These are phyloP conservation scores for Harpagus bidentatus DNA, from an alignment of 2,113 vertebrate species.

Conservation along the genomic window DNA sequence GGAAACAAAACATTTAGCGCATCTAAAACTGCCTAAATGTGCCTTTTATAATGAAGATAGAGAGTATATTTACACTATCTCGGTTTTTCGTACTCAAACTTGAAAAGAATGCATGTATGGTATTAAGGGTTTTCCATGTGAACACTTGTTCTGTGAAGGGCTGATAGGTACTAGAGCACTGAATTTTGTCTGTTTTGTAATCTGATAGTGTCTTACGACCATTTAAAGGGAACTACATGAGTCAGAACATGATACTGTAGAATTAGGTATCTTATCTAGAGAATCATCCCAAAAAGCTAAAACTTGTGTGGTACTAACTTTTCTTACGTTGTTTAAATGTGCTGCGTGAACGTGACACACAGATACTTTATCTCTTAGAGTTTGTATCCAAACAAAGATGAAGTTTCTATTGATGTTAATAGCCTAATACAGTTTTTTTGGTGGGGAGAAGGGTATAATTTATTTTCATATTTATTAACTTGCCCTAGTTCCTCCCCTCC, in stretches of 20 bases:
- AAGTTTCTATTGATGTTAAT: neutral
- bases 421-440: neutral
- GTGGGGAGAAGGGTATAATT: constrained; percentile 16
- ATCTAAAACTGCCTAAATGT: constrained; percentile 20
- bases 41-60: constrained; percentile 4
- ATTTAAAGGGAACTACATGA: neutral
- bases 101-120: neutral
- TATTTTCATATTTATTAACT: constrained; percentile 57
- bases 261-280: neutral
- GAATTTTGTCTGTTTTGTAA: neutral
- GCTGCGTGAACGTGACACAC: neutral
- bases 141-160: neutral
- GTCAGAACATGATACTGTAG: neutral
- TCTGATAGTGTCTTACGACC: neutral
- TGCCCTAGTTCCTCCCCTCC: neutral
- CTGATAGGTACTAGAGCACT: neutral
- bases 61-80: neutral
- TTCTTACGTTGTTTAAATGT: neutral
- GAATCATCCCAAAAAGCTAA: neutral
- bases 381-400: constrained; percentile 8
- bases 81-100: neutral
- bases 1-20: constrained; percentile 8
- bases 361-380: neutral
- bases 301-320: neutral
- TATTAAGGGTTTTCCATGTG: neutral